Conservation (phyloP, 2,797 vertebrate genomes). For the Schizopygopsis malacanthus region DNA sequence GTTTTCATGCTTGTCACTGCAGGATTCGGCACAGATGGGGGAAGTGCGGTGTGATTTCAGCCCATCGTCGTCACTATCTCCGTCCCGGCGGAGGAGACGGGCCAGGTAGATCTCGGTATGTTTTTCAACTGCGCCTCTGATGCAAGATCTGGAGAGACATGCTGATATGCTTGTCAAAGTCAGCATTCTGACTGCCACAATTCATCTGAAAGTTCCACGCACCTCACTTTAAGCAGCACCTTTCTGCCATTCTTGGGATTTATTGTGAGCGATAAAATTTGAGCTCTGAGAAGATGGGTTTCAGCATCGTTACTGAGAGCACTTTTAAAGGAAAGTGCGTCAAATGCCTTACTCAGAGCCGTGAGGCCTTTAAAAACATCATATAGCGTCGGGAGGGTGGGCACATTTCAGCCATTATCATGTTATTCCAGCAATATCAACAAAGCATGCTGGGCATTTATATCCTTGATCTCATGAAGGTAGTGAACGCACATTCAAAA, state of each 20-base stretch:
- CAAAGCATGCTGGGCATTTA: slow-evolving; percentile 26
- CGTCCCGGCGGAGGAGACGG: slow-evolving; percentile 57
- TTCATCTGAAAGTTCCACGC: slow-evolving; percentile 61
- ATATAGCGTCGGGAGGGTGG: slow-evolving; percentile 28
- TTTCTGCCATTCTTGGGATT: slow-evolving; percentile 58
- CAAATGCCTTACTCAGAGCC: slow-evolving; percentile 27
- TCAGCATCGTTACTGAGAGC: slow-evolving; percentile 54
- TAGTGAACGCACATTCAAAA: background rate
- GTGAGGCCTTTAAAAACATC: slow-evolving; percentile 37
- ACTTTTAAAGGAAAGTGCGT: slow-evolving; percentile 46
- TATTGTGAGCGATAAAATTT: slow-evolving; percentile 59
- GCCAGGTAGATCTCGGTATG: slow-evolving; percentile 63
- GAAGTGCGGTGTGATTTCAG: slow-evolving; percentile 70
- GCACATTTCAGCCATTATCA: slow-evolving; percentile 39
- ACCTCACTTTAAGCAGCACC: slow-evolving; percentile 60
- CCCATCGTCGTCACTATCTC: slow-evolving; percentile 64
- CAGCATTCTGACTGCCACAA: slow-evolving; percentile 65
- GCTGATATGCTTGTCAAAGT: slow-evolving; percentile 65
- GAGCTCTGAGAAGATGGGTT: slow-evolving; percentile 56
- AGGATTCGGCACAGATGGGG: slow-evolving; percentile 76
- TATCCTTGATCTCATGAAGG: slow-evolving; percentile 24
- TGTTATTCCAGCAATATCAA: slow-evolving; percentile 41
- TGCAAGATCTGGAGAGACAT: slow-evolving; percentile 54
- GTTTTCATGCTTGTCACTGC: slow-evolving; percentile 80
- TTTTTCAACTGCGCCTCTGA: slow-evolving; percentile 57